Base-by-base conservation (phyloP, 2,113 vertebrate genomes). In the Bufo bufo region DNA sequence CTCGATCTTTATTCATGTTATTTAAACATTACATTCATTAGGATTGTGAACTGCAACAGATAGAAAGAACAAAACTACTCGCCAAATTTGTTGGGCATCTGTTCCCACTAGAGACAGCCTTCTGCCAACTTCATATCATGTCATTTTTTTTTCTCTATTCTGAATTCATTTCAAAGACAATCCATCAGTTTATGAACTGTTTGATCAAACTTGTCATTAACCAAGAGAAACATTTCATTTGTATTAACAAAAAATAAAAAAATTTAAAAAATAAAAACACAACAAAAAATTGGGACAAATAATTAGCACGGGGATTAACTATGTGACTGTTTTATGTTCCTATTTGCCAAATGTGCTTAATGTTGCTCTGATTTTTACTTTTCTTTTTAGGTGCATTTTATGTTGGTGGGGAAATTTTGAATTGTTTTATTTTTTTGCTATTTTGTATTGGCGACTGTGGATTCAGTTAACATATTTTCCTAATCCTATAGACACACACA, bases 1-100 rank as follows among this genome's bases (percentile, higher is more conserved):
- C 94, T 95, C 94, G 95, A 96, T 96, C 95, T 96, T 96, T 96
- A 96, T 96, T 96, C 95, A 96, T 96, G 95, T 95, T 95, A 95
- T 96, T 96, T 96, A 96, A 96, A 96, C 95, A 96, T 96, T 95
- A 96, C 94, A 95, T 95, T 96, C 95, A 95, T 96, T 96, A 96
- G 95, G 95, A 96, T 95, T 95, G 95, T 94, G 95, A 95, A 95
- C 94, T 92, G 94, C 95, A 95, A 95, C 95, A 95, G 95, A 96
- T 93, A 96, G 95, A 94, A 94, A 94, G 95, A 95, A 96, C 94
- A 96, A 96, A 96, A 96, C 95, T 95, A 95, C 92, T 95, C 93
- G 94, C 95, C 95, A 95, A 96, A 96, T 96, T 95, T 94, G 94
- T 94, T 93, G 95, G 94, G 95, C 96, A 96, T 96, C 96, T 96